Percentiles rank a stretch among this genome's conserved stretches.
Evolutionary conservation across 1,140 invertebrate genomes (phyloP).

Genomic region (Ganaspis sp.): DNA sequence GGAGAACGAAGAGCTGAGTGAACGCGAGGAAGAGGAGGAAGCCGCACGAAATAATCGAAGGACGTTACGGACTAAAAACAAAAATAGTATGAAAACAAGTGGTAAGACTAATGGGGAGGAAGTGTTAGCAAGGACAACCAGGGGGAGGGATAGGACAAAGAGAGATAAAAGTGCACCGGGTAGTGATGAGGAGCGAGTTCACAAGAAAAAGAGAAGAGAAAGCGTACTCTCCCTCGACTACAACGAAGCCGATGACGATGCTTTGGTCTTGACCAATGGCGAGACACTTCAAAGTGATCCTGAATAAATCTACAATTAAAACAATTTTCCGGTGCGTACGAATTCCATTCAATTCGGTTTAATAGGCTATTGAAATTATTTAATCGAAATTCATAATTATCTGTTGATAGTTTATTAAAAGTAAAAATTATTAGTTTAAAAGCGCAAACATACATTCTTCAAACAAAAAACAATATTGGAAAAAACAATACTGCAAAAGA

Average conservation of each 20-base stretch:
- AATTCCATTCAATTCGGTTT: too few relatives aligned
- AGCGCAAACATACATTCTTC: too few relatives aligned
- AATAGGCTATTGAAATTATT: too few relatives aligned
- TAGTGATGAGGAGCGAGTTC: slow-evolving; percentile 75
- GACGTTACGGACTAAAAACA: slow-evolving; percentile 68
- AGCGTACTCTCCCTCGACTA: slow-evolving; percentile 84
- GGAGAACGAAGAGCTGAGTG: slow-evolving; percentile 74
- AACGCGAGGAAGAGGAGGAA: slow-evolving; percentile 70
- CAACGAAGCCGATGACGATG: slow-evolving; percentile 81
- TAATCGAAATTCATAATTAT: too few relatives aligned
- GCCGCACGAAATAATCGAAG: slow-evolving; percentile 63
- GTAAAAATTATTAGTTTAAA: too few relatives aligned
- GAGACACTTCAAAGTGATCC: slow-evolving; percentile 77
- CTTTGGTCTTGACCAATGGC: slow-evolving; percentile 77
- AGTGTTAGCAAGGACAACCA: slow-evolving; percentile 73
- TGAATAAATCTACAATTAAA: slow-evolving; percentile 54
- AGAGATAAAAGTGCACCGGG: slow-evolving; percentile 72
- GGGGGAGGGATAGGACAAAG: slow-evolving; percentile 72
- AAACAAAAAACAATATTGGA: too few relatives aligned
- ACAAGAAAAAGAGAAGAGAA: slow-evolving; percentile 81
- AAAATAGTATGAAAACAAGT: slow-evolving; percentile 61
- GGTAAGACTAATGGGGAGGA: slow-evolving; percentile 73
- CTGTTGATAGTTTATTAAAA: too few relatives aligned
- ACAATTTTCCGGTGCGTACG: too few relatives aligned
- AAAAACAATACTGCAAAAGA: too few relatives aligned